Percentiles rank a stretch among this genome's conserved stretches.
phyloP scores from a whole-genome alignment of 2,888 invertebrate species.

The Lamellibrachia columna region DNA sequence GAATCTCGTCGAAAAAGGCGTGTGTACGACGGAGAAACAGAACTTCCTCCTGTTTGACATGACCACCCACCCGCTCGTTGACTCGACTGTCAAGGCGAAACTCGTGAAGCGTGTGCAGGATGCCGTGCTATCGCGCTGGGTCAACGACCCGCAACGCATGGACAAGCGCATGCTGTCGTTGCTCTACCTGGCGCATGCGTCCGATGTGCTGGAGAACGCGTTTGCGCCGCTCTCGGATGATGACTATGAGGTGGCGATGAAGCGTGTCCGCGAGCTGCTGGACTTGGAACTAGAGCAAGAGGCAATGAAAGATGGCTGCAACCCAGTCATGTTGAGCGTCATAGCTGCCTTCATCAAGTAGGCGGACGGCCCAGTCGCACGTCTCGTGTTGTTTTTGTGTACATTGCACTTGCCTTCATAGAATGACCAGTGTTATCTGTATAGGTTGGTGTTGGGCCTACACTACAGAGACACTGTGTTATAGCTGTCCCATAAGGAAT shows the following conservation, averaged over 20 bases:
- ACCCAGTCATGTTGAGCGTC: slow-evolving; percentile 97
- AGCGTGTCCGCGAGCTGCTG: slow-evolving; percentile 92
- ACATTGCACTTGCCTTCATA: slow-evolving; percentile 6
- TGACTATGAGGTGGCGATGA: slow-evolving; percentile 98
- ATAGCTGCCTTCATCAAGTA: slow-evolving; percentile 97
- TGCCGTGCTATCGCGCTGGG: slow-evolving; percentile 91
- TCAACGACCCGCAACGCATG: slow-evolving; percentile 95
- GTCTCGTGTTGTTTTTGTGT: neutral
- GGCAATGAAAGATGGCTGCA: slow-evolving; percentile 77
- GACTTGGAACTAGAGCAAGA: slow-evolving; percentile 98
- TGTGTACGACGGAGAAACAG: slow-evolving; percentile 98
- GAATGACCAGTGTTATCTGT: neutral
- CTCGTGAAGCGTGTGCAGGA: slow-evolving; percentile 95
- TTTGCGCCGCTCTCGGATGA: slow-evolving; percentile 95
- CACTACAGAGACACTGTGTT: neutral
- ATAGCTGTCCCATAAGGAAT: neutral
- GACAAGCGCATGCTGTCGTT: slow-evolving; percentile 93
- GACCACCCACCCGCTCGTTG: slow-evolving; percentile 99
- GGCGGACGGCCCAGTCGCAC: neutral
- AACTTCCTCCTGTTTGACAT: slow-evolving; percentile 99
- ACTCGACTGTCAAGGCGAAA: slow-evolving; percentile 92
- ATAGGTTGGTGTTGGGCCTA: neutral
- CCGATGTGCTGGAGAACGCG: slow-evolving; percentile 98
- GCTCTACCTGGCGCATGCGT: slow-evolving; percentile 94
- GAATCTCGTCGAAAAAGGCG: slow-evolving; percentile 98